Conservation (phyloP, 2,888 invertebrate species). For the Synergus laeviventris region DNA sequence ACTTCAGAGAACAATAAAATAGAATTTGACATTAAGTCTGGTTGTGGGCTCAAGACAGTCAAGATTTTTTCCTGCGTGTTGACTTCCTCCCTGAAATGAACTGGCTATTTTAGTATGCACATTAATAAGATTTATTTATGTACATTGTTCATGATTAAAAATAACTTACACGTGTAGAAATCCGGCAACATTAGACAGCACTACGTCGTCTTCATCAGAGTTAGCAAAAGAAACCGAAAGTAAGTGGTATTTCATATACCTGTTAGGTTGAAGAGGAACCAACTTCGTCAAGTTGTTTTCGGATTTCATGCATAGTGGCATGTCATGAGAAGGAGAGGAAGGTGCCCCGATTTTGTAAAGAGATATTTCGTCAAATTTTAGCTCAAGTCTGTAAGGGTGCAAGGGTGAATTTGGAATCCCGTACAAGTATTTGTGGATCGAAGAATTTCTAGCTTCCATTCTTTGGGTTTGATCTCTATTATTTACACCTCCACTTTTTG, state of each 20-base stretch:
- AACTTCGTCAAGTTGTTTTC: slow-evolving; percentile 95
- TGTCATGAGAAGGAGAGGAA: slow-evolving; percentile 94
- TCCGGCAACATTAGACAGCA: slow-evolving; percentile 91
- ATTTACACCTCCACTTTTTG: slow-evolving; percentile 98
- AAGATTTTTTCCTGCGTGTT: slow-evolving; percentile 91
- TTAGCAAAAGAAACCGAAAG: slow-evolving; percentile 94
- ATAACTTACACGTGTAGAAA: slow-evolving; percentile 92
- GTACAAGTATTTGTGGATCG: slow-evolving; percentile 97
- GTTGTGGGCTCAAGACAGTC: slow-evolving; percentile 95
- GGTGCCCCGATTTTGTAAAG: slow-evolving; percentile 97
- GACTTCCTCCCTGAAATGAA: slow-evolving; percentile 87
- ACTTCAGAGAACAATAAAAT: slow-evolving; percentile 18
- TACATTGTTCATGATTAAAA: neutral
- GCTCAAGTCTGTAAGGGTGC: slow-evolving; percentile 96
- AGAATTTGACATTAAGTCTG: slow-evolving; percentile 80
- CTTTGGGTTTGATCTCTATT: slow-evolving; percentile 87
- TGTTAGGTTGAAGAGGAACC: slow-evolving; percentile 87
- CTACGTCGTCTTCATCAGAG: slow-evolving; percentile 88
- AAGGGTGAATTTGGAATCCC: slow-evolving; percentile 86
- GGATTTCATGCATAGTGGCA: slow-evolving; percentile 96
- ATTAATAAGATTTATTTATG: neutral
- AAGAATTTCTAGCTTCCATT: slow-evolving; percentile 85
- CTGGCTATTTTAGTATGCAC: too few relatives aligned
- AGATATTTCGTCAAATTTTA: slow-evolving; percentile 92
- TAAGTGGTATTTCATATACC: slow-evolving; percentile 89